These are phyloP conservation scores for Alitta virens DNA, from an alignment of 2,888 invertebrate genomes.

Conservation along the genomic window DNA sequence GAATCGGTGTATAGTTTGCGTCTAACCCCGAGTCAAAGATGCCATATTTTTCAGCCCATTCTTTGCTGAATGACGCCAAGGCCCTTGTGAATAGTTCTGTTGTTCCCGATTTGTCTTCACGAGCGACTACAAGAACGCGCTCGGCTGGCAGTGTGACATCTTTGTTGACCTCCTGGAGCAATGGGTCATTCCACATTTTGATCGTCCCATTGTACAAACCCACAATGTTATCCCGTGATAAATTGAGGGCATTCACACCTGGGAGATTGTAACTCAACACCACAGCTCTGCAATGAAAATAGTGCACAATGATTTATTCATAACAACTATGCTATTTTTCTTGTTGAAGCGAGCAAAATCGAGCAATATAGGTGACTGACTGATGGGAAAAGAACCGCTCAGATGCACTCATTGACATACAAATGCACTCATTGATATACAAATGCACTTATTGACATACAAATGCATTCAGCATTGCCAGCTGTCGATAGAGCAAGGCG, in stretches of 20 bases:
- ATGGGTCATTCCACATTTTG: conserved; percentile 39
- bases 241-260: conserved; percentile 32
- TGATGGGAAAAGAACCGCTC: no score
- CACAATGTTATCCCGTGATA: conserved; percentile 38
- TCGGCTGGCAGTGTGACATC: conserved; percentile 30
- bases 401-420: no score
- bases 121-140: conserved; percentile 38
- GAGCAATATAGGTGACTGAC: no score
- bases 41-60: conserved; percentile 40
- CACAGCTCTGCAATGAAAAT: conserved; percentile 38
- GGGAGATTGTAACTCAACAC: conserved; percentile 41
- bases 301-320: no score
- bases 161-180: conserved; percentile 33
- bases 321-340: no score
- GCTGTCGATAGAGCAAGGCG: no score
- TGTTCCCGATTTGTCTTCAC: conserved; percentile 49
- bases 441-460: no score
- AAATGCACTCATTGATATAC: no score
- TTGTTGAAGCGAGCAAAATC: no score
- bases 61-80: conserved; percentile 34
- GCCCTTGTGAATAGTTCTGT: conserved; percentile 44
- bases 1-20: neutral
- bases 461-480: no score
- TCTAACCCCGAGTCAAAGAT: conserved; percentile 32
- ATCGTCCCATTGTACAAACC: conserved; percentile 49